A percentile compares a stretch with the other conserved stretches of the same genome.
Evolutionary conservation across 2,888 invertebrate genomes (phyloP).

Genomic region (Macrophya annulata): DNA sequence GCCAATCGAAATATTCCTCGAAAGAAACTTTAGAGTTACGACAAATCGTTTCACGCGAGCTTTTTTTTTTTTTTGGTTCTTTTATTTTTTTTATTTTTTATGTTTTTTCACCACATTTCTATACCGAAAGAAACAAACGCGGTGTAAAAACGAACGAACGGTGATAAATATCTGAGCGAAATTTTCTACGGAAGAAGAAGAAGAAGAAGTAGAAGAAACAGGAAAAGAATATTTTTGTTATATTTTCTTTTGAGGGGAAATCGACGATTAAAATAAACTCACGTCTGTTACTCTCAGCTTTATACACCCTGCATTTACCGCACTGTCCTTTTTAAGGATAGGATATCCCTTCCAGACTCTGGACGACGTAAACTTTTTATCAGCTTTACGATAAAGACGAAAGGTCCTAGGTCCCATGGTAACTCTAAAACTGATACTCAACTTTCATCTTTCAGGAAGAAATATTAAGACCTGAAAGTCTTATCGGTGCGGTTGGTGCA

Average conservation of each 20-base stretch:
- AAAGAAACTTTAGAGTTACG: neutral
- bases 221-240: no score
- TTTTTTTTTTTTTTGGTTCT: neutral
- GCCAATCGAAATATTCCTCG: conserved; percentile 5
- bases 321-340: neutral
- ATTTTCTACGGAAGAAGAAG: neutral
- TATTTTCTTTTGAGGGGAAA: neutral
- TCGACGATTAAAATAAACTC: neutral
- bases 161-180: neutral
- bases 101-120: neutral
- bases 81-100: neutral
- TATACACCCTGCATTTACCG: neutral
- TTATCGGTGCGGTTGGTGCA: conserved; percentile 31
- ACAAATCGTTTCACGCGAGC: neutral
- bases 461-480: conserved; percentile 41
- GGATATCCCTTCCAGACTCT: neutral
- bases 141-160: neutral
- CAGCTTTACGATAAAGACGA: conserved; percentile 42
- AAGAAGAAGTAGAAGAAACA: neutral
- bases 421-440: conserved; percentile 55
- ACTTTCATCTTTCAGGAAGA: conserved; percentile 53
- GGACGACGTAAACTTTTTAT: conserved; percentile 51
- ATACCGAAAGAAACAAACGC: neutral
- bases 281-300: neutral
- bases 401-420: conserved; percentile 43